Conservation (phyloP, 2,113 vertebrate genomes). For the Delphinapterus leucas region DNA sequence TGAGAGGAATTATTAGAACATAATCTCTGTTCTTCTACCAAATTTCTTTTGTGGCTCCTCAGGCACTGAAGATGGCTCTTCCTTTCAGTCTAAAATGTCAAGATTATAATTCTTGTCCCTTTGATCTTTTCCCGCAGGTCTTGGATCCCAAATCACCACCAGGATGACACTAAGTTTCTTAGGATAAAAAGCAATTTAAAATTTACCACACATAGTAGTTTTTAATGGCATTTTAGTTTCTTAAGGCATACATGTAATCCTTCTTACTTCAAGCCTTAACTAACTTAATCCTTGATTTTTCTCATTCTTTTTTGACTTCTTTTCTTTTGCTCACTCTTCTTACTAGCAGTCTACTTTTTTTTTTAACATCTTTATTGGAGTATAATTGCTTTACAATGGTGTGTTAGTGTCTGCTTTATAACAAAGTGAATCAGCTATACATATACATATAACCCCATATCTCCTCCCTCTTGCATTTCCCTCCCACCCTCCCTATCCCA, state of each 20-base stretch:
- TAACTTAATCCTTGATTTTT: neutral
- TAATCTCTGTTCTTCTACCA: neutral
- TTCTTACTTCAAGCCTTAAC: neutral
- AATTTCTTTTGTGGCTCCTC: neutral
- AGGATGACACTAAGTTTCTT: neutral
- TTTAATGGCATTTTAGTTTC: neutral
- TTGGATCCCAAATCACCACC: neutral
- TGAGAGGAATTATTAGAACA: neutral
- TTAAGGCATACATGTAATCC: neutral
- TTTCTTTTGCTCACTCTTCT: neutral
- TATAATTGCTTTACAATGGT: too few relatives aligned
- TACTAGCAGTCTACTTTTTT: neutral
- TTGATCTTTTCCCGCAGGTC: neutral
- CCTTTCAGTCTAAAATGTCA: neutral
- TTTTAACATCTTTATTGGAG: too few relatives aligned
- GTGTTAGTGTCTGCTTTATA: too few relatives aligned
- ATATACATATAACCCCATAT: too few relatives aligned
- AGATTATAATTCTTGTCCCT: neutral
- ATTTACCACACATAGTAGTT: neutral
- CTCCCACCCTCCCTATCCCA: too few relatives aligned
- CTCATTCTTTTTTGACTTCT: neutral
- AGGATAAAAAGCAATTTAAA: neutral
- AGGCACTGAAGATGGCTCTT: neutral
- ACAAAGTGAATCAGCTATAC: too few relatives aligned
- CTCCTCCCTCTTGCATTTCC: too few relatives aligned